phyloP scores from a whole-genome alignment of 1,140 invertebrate species.

The Acyrthosiphon pisum region DNA sequence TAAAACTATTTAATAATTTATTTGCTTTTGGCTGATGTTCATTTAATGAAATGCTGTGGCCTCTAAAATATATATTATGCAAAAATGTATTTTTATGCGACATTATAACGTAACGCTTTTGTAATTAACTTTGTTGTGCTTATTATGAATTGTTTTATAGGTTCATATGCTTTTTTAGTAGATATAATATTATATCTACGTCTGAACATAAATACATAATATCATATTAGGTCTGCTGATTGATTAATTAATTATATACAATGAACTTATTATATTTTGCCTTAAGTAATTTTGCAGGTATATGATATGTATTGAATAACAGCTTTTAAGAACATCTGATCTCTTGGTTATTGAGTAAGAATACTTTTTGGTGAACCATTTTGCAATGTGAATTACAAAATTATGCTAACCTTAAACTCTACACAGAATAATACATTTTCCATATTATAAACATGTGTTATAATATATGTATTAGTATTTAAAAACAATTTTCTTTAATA shows the following conservation, averaged over 20 bases:
- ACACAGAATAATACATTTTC: background rate
- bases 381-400: background rate
- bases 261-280: background rate
- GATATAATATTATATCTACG: background rate
- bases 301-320: background rate
- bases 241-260: background rate
- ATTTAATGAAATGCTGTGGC: background rate
- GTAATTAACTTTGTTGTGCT: background rate
- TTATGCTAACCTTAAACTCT: background rate
- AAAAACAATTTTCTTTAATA: background rate
- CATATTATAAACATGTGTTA: too few relatives aligned
- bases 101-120: slow-evolving; percentile 9
- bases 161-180: background rate
- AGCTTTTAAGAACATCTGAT: background rate
- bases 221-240: background rate
- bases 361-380: background rate
- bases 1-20: slow-evolving; percentile 21
- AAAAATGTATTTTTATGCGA: background rate
- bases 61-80: background rate
- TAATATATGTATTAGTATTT: background rate
- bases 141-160: background rate
- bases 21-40: slow-evolving; percentile 8
- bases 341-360: slow-evolving; percentile 37
- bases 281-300: slow-evolving; percentile 34
- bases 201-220: background rate